These are phyloP conservation scores for Drosophila leonis DNA, from an alignment of 2,888 invertebrate species.

Conservation along the genomic window DNA sequence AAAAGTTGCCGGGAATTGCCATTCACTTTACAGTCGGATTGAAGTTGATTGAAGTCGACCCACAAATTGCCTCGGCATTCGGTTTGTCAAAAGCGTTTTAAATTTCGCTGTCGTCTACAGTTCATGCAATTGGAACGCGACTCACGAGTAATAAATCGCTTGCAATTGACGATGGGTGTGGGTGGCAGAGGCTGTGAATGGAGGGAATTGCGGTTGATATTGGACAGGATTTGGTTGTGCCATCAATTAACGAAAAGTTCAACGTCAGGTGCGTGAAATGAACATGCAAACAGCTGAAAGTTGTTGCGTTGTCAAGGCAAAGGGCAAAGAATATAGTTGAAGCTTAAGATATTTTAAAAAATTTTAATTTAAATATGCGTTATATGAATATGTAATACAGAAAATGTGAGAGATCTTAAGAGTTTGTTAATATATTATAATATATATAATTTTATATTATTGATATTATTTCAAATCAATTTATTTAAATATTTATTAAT, in stretches of 20 bases:
- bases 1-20: background rate
- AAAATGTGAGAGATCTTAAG: too few relatives aligned
- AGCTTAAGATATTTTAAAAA: background rate
- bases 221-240: slow-evolving; percentile 30
- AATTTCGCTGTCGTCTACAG: slow-evolving; percentile 17
- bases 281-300: slow-evolving; percentile 20
- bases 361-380: too few relatives aligned
- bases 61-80: slow-evolving; percentile 17
- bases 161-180: slow-evolving; percentile 25
- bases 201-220: background rate
- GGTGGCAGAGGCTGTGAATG: background rate
- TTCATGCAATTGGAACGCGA: slow-evolving; percentile 13
- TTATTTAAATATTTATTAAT: too few relatives aligned
- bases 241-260: slow-evolving; percentile 53
- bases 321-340: background rate
- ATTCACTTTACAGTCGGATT: background rate
- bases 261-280: slow-evolving; percentile 28
- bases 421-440: too few relatives aligned
- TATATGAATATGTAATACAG: too few relatives aligned
- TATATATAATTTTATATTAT: too few relatives aligned
- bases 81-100: slow-evolving; percentile 27
- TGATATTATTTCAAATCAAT: too few relatives aligned
- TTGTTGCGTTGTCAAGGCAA: background rate
- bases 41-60: slow-evolving; percentile 11
- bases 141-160: slow-evolving; percentile 41